Percentiles rank a stretch among this genome's conserved stretches.
Conservation (phyloP, 2,888 invertebrate species). For the Caenorhabditis afra region DNA sequence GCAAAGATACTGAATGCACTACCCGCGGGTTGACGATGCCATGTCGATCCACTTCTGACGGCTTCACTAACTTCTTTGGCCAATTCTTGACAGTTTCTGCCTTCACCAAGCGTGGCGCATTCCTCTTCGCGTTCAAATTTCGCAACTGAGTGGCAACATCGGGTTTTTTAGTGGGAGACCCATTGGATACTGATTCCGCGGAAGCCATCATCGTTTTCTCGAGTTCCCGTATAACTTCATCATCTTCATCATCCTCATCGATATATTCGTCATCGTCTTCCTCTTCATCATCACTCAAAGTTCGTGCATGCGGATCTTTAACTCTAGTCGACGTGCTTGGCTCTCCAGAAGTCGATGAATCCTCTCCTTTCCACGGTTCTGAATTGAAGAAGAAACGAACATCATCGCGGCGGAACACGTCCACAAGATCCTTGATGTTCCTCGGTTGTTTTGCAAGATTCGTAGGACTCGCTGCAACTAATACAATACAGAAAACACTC, state of each 20-base stretch:
- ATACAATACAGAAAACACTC: conserved; percentile 1
- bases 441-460: conserved; percentile 21
- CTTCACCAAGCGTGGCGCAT: not conserved
- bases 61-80: conserved; percentile 9
- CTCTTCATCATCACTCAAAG: conserved; percentile 38
- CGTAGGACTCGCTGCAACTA: conserved; percentile 21
- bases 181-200: not conserved
- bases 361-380: conserved; percentile 1
- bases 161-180: not conserved
- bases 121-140: not conserved
- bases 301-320: too few relatives aligned
- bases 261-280: conserved; percentile 13
- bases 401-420: conserved; percentile 42
- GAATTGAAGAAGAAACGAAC: conserved; percentile 43
- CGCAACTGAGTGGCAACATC: conserved; percentile 6
- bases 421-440: conserved; percentile 19
- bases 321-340: too few relatives aligned
- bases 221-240: not conserved
- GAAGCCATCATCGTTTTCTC: conserved; percentile 1
- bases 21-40: conserved; percentile 7
- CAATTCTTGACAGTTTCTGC: conserved; percentile 7
- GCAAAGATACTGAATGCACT: conserved; percentile 2
- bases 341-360: too few relatives aligned
- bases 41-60: not conserved
- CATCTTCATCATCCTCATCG: conserved; percentile 2